Base-by-base conservation (phyloP, 2,797 vertebrate species). In the Cryptoprocta ferox region DNA sequence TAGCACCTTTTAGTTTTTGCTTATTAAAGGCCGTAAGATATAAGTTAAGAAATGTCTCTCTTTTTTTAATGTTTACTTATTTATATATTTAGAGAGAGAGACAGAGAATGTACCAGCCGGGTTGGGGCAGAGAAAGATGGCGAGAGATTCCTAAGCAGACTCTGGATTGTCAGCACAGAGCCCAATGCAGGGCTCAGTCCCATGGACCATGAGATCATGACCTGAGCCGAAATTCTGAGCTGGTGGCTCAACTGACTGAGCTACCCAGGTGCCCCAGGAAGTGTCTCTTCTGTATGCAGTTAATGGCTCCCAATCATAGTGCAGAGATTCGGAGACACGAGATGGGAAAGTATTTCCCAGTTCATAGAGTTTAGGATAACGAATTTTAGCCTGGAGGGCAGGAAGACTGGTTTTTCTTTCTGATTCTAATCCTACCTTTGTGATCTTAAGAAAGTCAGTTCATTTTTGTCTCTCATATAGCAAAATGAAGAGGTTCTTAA, bases 361-460 rank as follows among this genome's bases (percentile, higher is more conserved):
- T 63, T 78, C 16, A 30, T 35, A 6, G 56, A 35, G 50, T 42
- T 13, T 4, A 5, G 79, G 80, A 30, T 79, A 61, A 39, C 45
- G 14, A 71, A 48, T 63, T 94, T 93, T 70, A 39, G 65, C 16
- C n/a, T 37, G 4, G 13, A 82, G 14, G 28, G 3, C 13, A 92
- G 81, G 48, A 90, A 71, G 76, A 0, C 66, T 94, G 28, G 35
- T 61, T 70, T 96, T 16, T 87, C 4, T 85, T 75, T 90, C 30
- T 39, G 24, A 53, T 32, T 82, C 24, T 8, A 75, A 71, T 70
- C 28, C 37, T 66, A 30, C 26, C 15, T 96, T 59, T 84, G 63
- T 53, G 21, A 80, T 89, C 30, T 94, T 89, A 66, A 95, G 50
- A 50, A 95, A 70, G 53, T n/a, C 11, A 45, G 16, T 76, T 91